Conservation (phyloP, 2,113 vertebrate species). For the Genyomyrus donnyi region DNA sequence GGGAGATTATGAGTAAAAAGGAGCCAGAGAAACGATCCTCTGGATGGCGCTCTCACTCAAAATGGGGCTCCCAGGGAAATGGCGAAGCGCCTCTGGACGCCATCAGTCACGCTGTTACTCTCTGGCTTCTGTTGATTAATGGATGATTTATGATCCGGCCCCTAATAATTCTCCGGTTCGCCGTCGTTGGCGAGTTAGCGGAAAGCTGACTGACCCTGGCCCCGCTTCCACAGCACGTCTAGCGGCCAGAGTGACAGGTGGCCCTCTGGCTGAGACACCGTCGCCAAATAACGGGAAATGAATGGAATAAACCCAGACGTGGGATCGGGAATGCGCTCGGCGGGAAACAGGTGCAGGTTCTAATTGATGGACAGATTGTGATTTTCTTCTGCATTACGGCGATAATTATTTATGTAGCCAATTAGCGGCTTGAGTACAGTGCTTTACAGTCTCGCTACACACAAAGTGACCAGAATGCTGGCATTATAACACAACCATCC, state of each 20-base stretch:
- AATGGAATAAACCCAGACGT: background rate
- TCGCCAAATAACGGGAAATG: background rate
- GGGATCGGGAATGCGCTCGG: background rate
- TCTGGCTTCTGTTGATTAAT: conserved; percentile 37
- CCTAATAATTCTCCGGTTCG: background rate
- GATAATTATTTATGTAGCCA: conserved; percentile 2
- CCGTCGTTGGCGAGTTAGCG: conserved; percentile 24
- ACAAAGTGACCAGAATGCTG: background rate
- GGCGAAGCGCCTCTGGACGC: background rate
- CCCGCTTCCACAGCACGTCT: conserved; percentile 3
- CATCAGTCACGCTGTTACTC: conserved; percentile 30
- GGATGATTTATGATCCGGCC: conserved; percentile 28
- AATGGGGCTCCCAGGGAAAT: background rate
- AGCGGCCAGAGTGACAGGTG: conserved; percentile 38
- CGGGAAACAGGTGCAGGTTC: background rate
- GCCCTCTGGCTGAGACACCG: background rate
- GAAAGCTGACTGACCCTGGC: conserved; percentile 25
- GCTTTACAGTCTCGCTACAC: background rate
- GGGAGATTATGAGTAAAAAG: background rate
- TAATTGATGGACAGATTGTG: background rate
- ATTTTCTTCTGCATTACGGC: background rate
- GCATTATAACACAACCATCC: background rate
- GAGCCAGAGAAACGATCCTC: background rate
- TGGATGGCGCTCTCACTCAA: background rate
- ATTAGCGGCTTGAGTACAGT: background rate